These are phyloP conservation scores for Tinea pellionella DNA, from an alignment of 2,888 invertebrate genomes.

Conservation along the genomic window DNA sequence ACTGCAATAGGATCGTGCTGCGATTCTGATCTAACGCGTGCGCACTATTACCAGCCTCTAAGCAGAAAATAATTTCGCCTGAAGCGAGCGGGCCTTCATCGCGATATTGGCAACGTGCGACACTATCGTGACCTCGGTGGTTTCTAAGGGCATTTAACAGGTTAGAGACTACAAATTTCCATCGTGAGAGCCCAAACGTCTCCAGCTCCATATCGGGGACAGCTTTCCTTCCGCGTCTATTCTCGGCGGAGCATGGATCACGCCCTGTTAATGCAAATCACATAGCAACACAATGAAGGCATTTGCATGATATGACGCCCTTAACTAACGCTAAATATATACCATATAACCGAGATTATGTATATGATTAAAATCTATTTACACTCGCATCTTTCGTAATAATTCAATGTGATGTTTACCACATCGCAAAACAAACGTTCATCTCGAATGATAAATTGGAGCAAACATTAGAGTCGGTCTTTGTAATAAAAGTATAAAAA, in stretches of 20 bases:
- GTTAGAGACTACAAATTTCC: background rate
- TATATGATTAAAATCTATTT: background rate
- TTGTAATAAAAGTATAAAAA: background rate
- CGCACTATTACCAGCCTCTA: conserved; percentile 24
- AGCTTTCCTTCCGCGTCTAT: conserved; percentile 66
- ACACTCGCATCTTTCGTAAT: background rate
- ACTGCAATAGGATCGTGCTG: conserved; percentile 36
- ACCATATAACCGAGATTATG: background rate
- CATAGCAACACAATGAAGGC: conserved; percentile 39
- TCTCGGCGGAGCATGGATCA: conserved; percentile 36
- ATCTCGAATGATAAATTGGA: background rate
- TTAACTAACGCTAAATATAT: conserved; percentile 15
- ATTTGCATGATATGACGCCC: conserved; percentile 42
- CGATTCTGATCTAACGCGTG: conserved; percentile 47
- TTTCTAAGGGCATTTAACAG: conserved; percentile 10
- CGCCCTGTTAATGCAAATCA: conserved; percentile 52
- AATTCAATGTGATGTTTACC: background rate
- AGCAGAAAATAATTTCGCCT: background rate
- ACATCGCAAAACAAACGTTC: background rate
- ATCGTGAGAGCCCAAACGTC: conserved; percentile 18
- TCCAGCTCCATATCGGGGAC: conserved; percentile 36
- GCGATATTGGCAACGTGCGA: conserved; percentile 6
- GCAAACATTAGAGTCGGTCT: background rate
- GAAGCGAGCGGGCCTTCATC: background rate
- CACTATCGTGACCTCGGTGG: conserved; percentile 6